phyloP scores from a whole-genome alignment of 2,797 vertebrate genomes.

The Phaenicophaeus curvirostris region DNA sequence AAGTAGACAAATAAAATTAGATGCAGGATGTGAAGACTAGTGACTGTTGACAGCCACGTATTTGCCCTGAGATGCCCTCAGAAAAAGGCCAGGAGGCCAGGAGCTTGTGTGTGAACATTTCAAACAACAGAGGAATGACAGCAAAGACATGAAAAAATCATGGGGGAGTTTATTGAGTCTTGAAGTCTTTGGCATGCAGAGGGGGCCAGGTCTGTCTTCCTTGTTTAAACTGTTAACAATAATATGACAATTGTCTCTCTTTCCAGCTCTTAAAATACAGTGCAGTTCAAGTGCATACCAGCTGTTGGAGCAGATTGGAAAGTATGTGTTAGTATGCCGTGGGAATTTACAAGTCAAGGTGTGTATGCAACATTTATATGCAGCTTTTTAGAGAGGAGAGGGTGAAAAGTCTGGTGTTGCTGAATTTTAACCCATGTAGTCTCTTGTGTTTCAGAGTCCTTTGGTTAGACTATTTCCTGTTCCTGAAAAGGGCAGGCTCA shows the following conservation, averaged over 20 bases:
- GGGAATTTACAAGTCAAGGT: constrained; percentile 88
- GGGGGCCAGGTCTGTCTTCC: background rate
- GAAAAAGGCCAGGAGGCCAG: background rate
- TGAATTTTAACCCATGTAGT: background rate
- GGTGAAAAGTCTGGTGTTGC: constrained; percentile 3
- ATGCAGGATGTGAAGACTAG: background rate
- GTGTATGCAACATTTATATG: constrained; percentile 43
- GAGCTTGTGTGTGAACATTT: background rate
- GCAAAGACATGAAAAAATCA: background rate
- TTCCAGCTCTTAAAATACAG: constrained; percentile 87
- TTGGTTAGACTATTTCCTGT: background rate
- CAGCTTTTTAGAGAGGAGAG: constrained; percentile 7
- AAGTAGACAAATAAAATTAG: background rate
- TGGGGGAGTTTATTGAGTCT: background rate
- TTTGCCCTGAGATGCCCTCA: background rate
- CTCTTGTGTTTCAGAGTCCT: background rate
- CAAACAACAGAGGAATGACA: background rate
- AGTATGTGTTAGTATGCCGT: constrained; percentile 81
- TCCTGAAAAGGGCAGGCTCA: background rate
- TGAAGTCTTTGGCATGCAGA: background rate
- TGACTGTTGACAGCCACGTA: background rate
- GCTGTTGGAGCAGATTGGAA: constrained; percentile 86
- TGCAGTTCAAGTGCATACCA: constrained; percentile 83
- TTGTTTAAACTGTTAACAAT: background rate
- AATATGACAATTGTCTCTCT: background rate